Conservation (phyloP, 2,888 invertebrate genomes). For the Thera britannica region DNA sequence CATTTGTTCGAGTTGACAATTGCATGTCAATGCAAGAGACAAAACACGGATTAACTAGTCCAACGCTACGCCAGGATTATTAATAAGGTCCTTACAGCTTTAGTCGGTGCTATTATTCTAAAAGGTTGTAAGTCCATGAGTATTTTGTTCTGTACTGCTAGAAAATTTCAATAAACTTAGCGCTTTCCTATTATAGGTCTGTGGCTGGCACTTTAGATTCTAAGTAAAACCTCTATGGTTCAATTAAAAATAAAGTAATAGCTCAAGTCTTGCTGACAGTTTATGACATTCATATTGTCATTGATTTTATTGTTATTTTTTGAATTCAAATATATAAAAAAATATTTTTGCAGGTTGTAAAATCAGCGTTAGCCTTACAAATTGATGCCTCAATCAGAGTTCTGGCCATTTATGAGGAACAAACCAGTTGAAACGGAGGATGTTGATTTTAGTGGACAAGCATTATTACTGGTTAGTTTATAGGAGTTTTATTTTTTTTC, state of each 20-base stretch:
- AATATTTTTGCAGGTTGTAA: conserved; percentile 5
- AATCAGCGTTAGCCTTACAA: conserved; percentile 17
- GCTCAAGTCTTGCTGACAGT: conserved; percentile 2
- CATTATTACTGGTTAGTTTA: conserved; percentile 30
- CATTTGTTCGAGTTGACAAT: too few species aligned
- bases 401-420: conserved; percentile 61
- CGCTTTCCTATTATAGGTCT: too few species aligned
- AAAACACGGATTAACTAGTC: too few species aligned
- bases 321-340: conserved; percentile 12
- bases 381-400: conserved; percentile 68
- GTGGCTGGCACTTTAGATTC: too few species aligned
- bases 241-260: background rate
- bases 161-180: too few species aligned
- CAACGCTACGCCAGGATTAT: too few species aligned
- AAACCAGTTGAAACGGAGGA: conserved; percentile 32
- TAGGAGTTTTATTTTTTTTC: too few species aligned
- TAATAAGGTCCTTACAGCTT: too few species aligned
- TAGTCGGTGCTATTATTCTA: too few species aligned
- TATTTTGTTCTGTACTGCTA: too few species aligned
- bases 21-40: too few species aligned
- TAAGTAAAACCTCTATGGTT: background rate
- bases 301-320: conserved; percentile 23
- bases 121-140: too few species aligned
- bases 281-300: conserved; percentile 17
- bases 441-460: conserved; percentile 27